These are phyloP conservation scores for Corella eumyota DNA, from an alignment of 23 tunicate species.

Conservation along the genomic window DNA sequence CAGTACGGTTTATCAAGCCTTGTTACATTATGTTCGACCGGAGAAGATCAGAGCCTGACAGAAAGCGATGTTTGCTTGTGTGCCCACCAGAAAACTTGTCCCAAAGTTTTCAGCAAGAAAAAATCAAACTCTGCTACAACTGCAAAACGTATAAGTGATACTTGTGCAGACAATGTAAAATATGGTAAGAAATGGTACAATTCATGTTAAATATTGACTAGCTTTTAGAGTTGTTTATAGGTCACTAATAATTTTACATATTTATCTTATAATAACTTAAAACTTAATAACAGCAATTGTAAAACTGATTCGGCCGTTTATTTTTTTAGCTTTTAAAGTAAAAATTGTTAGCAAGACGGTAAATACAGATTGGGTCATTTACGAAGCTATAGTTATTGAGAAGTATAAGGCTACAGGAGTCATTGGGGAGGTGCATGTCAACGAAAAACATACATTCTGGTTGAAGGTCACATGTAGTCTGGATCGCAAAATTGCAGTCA, in stretches of 20 bases:
- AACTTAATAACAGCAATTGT: no score
- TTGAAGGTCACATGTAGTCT: constrained; percentile 8
- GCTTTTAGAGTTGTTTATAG: not conserved
- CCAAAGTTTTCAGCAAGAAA: not conserved
- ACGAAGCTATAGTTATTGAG: not conserved
- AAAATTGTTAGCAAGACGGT: constrained; percentile 2
- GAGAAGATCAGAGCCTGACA: not conserved
- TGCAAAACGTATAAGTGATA: not conserved
- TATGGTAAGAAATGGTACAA: constrained; percentile 7
- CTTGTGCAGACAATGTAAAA: constrained; percentile 9
- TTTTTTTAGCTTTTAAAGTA: constrained; percentile 18
- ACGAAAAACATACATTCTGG: constrained; percentile 33
- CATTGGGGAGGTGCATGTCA: not conserved
- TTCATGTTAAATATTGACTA: not conserved
- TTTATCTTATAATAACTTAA: no score
- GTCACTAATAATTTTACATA: no score
- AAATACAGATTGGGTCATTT: not conserved
- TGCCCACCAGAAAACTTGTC: constrained; percentile 16
- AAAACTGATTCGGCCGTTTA: not conserved
- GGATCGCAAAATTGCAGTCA: not conserved
- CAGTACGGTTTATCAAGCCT: no score
- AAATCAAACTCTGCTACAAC: not conserved
- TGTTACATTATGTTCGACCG: constrained; percentile 23
- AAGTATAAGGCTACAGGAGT: constrained; percentile 5
- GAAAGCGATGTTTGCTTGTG: constrained; percentile 14